phyloP scores from a whole-genome alignment of 2,888 invertebrate genomes.

The Tetragonisca angustula region DNA sequence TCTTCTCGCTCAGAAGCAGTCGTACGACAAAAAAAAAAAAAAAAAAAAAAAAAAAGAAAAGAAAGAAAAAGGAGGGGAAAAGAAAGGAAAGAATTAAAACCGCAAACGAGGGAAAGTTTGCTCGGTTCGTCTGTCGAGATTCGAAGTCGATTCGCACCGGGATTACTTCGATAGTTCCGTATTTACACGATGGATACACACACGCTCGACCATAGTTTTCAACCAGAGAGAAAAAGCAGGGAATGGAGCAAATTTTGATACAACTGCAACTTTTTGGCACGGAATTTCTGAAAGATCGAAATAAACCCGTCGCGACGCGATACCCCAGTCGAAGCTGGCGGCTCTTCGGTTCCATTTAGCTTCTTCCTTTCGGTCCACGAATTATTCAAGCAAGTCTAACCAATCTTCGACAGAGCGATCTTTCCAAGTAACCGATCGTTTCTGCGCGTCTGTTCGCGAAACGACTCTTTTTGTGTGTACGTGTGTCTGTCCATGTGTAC shows the following conservation, averaged over 20 bases:
- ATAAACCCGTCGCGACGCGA: constrained; percentile 27
- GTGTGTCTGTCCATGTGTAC: constrained; percentile 37
- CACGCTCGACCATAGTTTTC: not conserved
- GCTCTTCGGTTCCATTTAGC: not conserved
- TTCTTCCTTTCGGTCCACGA: not conserved
- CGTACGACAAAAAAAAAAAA: no score
- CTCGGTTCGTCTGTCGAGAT: constrained; percentile 1
- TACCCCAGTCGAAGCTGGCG: not conserved
- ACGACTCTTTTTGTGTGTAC: constrained; percentile 31
- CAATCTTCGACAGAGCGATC: constrained; percentile 70
- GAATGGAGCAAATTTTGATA: not conserved
- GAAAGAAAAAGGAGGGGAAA: no score
- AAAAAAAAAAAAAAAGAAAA: no score
- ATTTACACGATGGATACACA: no score
- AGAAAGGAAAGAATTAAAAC: no score
- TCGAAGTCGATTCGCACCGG: constrained; percentile 9
- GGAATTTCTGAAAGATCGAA: not conserved
- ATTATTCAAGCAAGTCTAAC: constrained; percentile 71
- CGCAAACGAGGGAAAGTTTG: constrained; percentile 15
- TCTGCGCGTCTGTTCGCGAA: constrained; percentile 11
- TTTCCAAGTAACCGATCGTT: constrained; percentile 20
- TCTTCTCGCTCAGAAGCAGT: not conserved
- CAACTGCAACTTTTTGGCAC: fast-evolving
- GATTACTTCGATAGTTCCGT: not conserved
- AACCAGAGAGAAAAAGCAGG: not conserved